Conservation (phyloP, 2,888 invertebrate species). For the Drosophila mulleri region DNA sequence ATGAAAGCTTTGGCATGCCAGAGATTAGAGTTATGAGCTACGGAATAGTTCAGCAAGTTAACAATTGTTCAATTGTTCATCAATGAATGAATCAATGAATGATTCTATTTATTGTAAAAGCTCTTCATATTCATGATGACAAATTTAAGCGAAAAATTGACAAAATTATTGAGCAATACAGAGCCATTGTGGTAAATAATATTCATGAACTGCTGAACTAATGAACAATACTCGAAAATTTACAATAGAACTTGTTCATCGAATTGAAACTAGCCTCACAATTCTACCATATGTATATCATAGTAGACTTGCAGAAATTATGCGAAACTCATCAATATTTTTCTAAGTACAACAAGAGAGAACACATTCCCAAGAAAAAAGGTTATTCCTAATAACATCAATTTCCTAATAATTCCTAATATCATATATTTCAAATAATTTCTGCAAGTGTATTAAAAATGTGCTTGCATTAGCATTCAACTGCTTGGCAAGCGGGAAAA, state of each 20-base stretch:
- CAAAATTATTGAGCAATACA: background rate
- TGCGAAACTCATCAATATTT: background rate
- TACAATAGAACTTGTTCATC: background rate
- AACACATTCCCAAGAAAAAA: background rate
- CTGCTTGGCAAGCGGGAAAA: constrained; percentile 7
- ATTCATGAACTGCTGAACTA: background rate
- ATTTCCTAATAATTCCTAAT: too few relatives aligned
- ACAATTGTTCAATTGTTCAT: background rate
- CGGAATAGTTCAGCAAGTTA: background rate
- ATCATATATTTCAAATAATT: background rate
- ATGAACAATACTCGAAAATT: background rate
- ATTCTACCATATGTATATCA: background rate
- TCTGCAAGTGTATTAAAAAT: constrained; percentile 15
- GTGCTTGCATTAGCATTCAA: constrained; percentile 32
- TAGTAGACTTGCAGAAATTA: constrained; percentile 25
- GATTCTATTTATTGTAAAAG: background rate
- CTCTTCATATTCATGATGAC: background rate
- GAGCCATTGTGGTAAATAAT: background rate
- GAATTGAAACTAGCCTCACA: background rate
- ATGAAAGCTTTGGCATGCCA: constrained; percentile 26
- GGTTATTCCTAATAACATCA: background rate
- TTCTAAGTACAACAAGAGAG: background rate
- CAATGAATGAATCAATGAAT: background rate
- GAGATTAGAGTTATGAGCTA: constrained; percentile 4
- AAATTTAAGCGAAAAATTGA: background rate